Base-by-base conservation (phyloP, 1,140 invertebrate genomes). In the Riptortus pedestris region DNA sequence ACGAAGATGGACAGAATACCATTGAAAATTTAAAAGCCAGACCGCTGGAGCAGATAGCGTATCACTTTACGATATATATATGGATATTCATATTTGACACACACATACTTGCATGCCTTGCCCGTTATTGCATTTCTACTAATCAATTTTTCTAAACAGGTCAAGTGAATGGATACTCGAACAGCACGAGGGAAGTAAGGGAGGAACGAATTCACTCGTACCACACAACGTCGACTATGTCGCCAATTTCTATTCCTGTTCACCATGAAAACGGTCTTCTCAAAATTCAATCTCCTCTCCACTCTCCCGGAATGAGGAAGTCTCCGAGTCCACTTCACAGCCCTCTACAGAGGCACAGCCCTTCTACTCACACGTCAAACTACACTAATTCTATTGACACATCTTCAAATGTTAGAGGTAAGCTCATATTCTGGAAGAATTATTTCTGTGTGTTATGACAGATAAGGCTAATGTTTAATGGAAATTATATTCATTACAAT, bases 351-450 rank as follows among this genome's bases (percentile, higher is more conserved):
- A 18, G n/a, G 12, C 59, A 61, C 60, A 67, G 52, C 47, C 66
- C 63, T 48, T 60, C 48, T 74, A 70, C 67, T 70, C 74, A 60
- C 55, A 66, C 58, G n/a, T 60, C 57, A 16, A 60, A 61, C 45
- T 67, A 65, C 65, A 61, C 51, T 43, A 63, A 65, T n/a, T 51
- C 57, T 38, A 77, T 85, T 20, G 84, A 86, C 71, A 84, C 83
- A 16, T 83, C 80, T 60, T 85, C 84, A 26, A 86, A 85, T 66
- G 80, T 86, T 12, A 78, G 81, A 74, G 76, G 75, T 75, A 65
- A 58, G 26, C 48, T 51, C 0, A 18, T 20, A 11, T 51, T 27
- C 31, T n/a, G n/a, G n/a, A n/a, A n/a, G n/a, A n/a, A n/a, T n/a
- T n/a, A n/a, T n/a, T n/a, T n/a, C n/a, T n/a, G n/a, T n/a, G n/a